These are phyloP conservation scores for Mionectes macconnelli DNA, from an alignment of 2,113 vertebrate species.

Conservation along the genomic window DNA sequence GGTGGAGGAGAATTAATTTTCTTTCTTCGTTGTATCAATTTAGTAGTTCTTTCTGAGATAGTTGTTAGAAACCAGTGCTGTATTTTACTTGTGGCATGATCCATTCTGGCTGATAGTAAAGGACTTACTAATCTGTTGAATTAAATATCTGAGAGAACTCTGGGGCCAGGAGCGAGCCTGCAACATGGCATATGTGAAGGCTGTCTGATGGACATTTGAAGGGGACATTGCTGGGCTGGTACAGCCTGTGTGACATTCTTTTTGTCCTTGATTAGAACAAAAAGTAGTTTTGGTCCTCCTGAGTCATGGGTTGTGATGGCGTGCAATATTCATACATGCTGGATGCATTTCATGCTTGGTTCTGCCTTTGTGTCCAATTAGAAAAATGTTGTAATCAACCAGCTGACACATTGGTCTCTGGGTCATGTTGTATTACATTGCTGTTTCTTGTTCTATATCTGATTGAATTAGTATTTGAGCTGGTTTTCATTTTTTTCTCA, in stretches of 20 bases:
- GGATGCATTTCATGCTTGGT: background rate
- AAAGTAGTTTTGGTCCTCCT: background rate
- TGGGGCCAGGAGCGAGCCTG: background rate
- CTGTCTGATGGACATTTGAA: background rate
- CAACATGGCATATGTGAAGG: background rate
- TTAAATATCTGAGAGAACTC: background rate
- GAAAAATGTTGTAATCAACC: background rate
- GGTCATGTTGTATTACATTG: background rate
- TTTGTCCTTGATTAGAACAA: background rate
- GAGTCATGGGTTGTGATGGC: background rate
- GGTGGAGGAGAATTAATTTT: background rate
- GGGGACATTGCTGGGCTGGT: background rate
- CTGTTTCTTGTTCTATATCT: background rate
- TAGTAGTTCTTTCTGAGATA: background rate
- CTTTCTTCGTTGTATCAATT: background rate
- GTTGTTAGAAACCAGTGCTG: background rate
- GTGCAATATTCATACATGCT: background rate
- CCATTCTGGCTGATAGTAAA: background rate
- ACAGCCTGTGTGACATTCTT: accelerated
- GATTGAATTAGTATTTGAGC: background rate
- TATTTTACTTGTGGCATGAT: background rate
- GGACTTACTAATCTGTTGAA: background rate
- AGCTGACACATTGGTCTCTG: background rate
- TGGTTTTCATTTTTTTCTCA: constrained; percentile 10
- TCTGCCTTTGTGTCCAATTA: background rate